Percentiles rank a stretch among this genome's conserved stretches.
phyloP scores from a whole-genome alignment of 2,113 vertebrate genomes.

The Rafetus swinhoei region DNA sequence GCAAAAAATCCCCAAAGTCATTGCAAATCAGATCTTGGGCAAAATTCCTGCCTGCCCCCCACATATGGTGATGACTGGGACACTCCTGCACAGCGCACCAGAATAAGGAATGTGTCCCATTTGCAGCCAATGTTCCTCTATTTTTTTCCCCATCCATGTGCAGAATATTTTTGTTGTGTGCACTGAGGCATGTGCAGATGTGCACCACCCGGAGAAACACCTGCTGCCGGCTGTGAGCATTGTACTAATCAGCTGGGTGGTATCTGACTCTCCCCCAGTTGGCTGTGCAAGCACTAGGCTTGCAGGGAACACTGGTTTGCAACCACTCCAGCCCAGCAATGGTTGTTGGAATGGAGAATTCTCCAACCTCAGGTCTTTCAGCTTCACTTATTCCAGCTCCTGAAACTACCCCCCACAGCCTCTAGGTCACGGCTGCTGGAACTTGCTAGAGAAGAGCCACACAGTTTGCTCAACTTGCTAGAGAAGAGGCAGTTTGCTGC shows the following conservation, averaged over 20 bases:
- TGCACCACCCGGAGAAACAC: too few species aligned
- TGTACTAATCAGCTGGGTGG: too few species aligned
- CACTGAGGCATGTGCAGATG: too few species aligned
- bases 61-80: too few species aligned
- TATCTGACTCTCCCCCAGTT: too few species aligned
- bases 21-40: background rate
- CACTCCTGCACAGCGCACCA: background rate
- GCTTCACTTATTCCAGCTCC: background rate
- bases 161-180: too few species aligned
- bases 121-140: background rate
- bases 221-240: too few species aligned
- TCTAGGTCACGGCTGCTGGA: background rate
- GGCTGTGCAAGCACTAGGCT: too few species aligned
- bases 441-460: background rate
- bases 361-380: background rate
- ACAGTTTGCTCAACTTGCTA: too few species aligned
- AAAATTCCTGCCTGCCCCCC: background rate
- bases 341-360: background rate
- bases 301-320: too few species aligned
- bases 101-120: background rate
- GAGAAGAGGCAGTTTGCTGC: background rate
- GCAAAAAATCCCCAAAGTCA: background rate
- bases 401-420: background rate
- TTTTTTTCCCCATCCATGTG: too few species aligned
- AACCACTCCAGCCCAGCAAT: accelerated